Evolutionary conservation across 2,113 vertebrate genomes (phyloP), one percentile per base, ranked within the genome.

Genomic region (Pontoporia blainvillei): DNA sequence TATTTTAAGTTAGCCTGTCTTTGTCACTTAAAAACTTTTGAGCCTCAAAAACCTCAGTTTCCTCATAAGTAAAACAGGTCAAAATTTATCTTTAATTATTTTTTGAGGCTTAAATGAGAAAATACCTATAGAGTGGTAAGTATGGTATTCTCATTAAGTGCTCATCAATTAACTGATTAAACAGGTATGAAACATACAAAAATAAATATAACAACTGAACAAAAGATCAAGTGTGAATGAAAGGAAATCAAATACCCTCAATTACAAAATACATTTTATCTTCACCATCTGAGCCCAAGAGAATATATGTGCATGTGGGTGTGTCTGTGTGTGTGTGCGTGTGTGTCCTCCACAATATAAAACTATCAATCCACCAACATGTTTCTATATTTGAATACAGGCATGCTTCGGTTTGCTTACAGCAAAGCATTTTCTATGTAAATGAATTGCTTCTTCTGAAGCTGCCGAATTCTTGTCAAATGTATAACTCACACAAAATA

Each of bases 401-500:
- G 41, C 96, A 96, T 92, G 54, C 75, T 95, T 81, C 91, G 61
- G n/a, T 93, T 97, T 97, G 95, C 96, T 95, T 91, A 84, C 18
- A 72, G 44, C 57, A 78, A 98, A 97, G 90, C 78, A 93, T 97
- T 96, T 97, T 97, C 89, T 96, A 57, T 97, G 87, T 96, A 98
- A 98, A 98, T 97, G 36, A 98, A 97, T 75, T 90, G 66, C 94
- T 97, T 36, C 79, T 98, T 96, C 90, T 96, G 89, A 91, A 98
- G 85, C 86, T 97, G 75, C 88, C 97, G 73, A 82, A 76, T 96
- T 94, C 91, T 90, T 93, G 96, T 97, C 94, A 98, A 97, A 97
- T 61, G 62, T 71, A 96, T 92, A 93, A 98, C 17, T 94, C 97
- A 96, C 79, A 97, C 82, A 95, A 97, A 98, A 61, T 66, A 98